These are phyloP conservation scores for Leptopilina clavipes DNA, from an alignment of 1,140 invertebrate genomes.

Conservation along the genomic window DNA sequence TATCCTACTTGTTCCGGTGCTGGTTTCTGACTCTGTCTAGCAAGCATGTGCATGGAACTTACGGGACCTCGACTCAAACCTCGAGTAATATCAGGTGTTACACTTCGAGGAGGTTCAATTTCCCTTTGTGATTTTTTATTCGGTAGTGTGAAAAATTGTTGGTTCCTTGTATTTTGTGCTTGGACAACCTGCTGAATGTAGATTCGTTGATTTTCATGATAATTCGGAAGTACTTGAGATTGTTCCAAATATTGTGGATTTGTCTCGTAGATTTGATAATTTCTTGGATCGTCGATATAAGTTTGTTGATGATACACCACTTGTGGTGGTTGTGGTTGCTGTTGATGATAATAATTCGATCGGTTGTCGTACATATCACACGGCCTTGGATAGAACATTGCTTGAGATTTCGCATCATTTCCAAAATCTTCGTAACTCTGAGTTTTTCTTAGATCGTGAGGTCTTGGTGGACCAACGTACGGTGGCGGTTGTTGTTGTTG, in stretches of 20 bases:
- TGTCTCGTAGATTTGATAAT: conserved; percentile 27
- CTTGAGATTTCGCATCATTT: conserved; percentile 30
- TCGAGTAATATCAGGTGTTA: conserved; percentile 77
- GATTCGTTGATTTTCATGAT: conserved; percentile 53
- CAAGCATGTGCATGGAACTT: conserved; percentile 65
- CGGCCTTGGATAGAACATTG: conserved; percentile 31
- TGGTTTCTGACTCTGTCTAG: conserved; percentile 61
- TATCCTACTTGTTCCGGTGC: conserved; percentile 47
- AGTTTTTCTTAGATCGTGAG: conserved; percentile 52
- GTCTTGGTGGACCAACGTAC: conserved; percentile 58
- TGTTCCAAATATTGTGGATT: conserved; percentile 44
- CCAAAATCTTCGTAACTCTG: conserved; percentile 54
- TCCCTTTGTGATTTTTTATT: conserved; percentile 65
- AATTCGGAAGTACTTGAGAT: conserved; percentile 35
- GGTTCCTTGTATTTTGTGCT: conserved; percentile 45
- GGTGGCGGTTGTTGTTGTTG: conserved; percentile 63
- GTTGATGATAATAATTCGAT: conserved; percentile 47
- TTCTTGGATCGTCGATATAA: conserved; percentile 44
- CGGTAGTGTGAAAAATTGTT: conserved; percentile 69
- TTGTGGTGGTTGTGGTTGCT: conserved; percentile 38
- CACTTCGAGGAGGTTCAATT: conserved; percentile 73
- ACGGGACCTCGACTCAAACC: conserved; percentile 67
- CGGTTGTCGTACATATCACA: conserved; percentile 34
- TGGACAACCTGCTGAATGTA: conserved; percentile 52
- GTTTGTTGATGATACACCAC: conserved; percentile 41